Evolutionary conservation across 2,113 vertebrate genomes (phyloP).

Genomic region (Pelodiscus sinensis): DNA sequence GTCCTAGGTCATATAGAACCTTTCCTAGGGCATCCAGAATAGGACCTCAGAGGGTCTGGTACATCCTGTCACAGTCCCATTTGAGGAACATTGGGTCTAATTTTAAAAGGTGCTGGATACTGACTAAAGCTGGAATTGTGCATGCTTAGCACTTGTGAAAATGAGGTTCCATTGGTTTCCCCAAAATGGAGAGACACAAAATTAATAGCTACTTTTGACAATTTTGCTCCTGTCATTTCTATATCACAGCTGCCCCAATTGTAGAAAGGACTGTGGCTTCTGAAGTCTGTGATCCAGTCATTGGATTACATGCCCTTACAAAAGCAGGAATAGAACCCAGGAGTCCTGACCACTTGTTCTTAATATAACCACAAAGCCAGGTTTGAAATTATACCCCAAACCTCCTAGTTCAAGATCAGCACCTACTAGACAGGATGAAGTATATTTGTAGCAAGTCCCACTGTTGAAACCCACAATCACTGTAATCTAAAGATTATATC

Average conservation of each 20-base stretch:
- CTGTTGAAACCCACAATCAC: not conserved
- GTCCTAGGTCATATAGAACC: too few relatives aligned
- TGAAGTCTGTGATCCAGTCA: not conserved
- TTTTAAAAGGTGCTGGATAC: not conserved
- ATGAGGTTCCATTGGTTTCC: not conserved
- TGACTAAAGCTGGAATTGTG: rapidly evolving
- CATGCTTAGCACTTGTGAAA: not conserved
- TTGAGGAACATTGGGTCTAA: not conserved
- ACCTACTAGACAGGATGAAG: not conserved
- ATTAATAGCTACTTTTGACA: not conserved
- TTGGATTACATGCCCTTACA: not conserved
- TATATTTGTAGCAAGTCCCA: not conserved
- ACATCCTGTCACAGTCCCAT: not conserved
- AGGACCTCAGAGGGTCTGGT: too few relatives aligned
- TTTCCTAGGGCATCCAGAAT: too few relatives aligned
- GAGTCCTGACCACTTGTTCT: not conserved
- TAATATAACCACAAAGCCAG: not conserved
- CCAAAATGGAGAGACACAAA: not conserved
- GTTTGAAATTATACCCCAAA: not conserved
- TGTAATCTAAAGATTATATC: not conserved
- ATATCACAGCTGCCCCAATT: not conserved
- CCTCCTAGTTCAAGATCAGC: not conserved
- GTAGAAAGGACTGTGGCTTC: not conserved
- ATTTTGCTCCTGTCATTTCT: not conserved
- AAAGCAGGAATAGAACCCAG: not conserved